These are phyloP conservation scores for Pantelozetes paolii DNA, from an alignment of 2,888 invertebrate species.

Conservation along the genomic window DNA sequence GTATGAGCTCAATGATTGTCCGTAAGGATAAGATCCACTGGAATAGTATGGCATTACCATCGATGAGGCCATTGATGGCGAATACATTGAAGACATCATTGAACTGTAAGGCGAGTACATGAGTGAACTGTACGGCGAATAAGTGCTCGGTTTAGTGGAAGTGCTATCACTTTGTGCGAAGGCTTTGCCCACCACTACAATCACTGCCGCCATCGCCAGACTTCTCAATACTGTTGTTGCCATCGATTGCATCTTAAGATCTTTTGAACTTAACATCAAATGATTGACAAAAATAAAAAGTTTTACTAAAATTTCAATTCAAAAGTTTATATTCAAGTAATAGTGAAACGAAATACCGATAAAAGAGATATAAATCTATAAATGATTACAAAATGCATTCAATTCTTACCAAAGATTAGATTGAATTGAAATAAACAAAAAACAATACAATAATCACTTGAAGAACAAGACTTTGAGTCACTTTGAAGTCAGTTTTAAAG, in stretches of 20 bases:
- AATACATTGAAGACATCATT: neutral
- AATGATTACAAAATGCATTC: too few relatives aligned
- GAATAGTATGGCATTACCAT: conserved; percentile 16
- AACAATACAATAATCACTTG: neutral
- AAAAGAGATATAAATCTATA: too few relatives aligned
- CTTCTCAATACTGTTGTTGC: neutral
- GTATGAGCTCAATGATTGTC: neutral
- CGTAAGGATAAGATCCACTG: neutral
- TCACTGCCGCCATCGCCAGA: neutral
- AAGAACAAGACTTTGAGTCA: neutral
- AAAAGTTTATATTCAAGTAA: too few relatives aligned
- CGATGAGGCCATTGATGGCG: neutral
- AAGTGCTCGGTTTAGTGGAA: neutral
- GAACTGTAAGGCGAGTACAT: conserved; percentile 23
- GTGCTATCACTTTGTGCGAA: neutral
- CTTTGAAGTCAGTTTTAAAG: too few relatives aligned
- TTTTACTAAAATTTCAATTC: neutral
- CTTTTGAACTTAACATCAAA: neutral
- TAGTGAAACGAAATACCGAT: too few relatives aligned
- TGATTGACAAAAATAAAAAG: neutral
- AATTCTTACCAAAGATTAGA: too few relatives aligned
- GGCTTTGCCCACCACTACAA: neutral
- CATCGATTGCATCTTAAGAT: neutral
- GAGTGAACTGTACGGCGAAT: conserved; percentile 25
- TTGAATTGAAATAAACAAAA: too few relatives aligned